Conservation (phyloP, 2,113 vertebrate species). For the Rhodinocichla rosea region DNA sequence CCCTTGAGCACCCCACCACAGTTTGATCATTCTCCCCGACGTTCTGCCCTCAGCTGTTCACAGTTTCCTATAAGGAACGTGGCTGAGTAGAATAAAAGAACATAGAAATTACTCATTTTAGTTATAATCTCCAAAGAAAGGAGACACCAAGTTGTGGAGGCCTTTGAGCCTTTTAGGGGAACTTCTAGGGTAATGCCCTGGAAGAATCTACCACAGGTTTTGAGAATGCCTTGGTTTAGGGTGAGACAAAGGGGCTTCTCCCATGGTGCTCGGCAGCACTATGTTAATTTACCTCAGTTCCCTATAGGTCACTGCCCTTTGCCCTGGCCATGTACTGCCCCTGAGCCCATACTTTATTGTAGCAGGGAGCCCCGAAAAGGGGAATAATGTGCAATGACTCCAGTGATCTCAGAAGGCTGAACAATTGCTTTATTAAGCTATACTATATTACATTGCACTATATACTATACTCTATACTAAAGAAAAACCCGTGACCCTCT, state of each 20-base stretch:
- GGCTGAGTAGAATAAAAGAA: neutral
- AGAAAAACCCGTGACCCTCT: neutral
- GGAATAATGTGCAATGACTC: too few species aligned
- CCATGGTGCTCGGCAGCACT: neutral
- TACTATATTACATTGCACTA: neutral
- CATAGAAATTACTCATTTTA: neutral
- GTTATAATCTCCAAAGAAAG: neutral
- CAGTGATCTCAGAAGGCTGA: neutral
- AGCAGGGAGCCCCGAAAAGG: neutral
- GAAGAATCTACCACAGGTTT: neutral
- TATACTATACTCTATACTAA: too few species aligned
- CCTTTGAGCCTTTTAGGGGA: neutral
- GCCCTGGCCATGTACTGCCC: neutral
- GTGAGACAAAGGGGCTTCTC: neutral
- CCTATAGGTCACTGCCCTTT: neutral
- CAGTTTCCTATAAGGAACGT: fast-evolving
- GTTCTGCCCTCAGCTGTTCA: neutral
- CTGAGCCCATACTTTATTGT: neutral
- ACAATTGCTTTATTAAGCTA: neutral
- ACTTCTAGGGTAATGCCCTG: neutral
- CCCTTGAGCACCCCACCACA: neutral
- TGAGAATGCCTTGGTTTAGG: neutral
- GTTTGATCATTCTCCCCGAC: neutral
- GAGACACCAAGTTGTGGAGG: neutral
- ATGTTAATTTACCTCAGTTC: neutral